phyloP scores from a whole-genome alignment of 2,113 vertebrate genomes.

The Gadus chalcogrammus region DNA sequence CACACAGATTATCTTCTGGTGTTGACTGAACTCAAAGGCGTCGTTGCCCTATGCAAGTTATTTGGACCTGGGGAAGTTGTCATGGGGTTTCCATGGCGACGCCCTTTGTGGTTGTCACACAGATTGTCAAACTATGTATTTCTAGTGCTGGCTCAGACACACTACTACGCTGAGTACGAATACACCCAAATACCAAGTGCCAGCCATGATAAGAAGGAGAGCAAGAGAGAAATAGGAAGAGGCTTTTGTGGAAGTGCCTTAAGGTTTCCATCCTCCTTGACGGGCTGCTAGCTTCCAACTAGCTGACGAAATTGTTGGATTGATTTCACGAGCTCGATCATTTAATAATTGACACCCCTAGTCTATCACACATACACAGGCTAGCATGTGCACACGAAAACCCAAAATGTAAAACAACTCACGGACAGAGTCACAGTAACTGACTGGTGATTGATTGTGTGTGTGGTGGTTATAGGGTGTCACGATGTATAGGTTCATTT shows the following conservation, averaged over 20 bases:
- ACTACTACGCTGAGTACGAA: constrained; percentile 24
- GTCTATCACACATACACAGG: not conserved
- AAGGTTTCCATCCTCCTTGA: too few relatives aligned
- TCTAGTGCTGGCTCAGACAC: constrained; percentile 50
- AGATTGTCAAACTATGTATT: constrained; percentile 50
- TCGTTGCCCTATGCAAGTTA: constrained; percentile 34
- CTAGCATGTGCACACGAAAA: not conserved
- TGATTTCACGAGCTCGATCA: too few relatives aligned
- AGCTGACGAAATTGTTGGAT: too few relatives aligned
- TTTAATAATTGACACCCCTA: too few relatives aligned
- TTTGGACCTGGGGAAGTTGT: constrained; percentile 42
- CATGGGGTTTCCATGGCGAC: constrained; percentile 42
- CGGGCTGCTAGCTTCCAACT: too few relatives aligned
- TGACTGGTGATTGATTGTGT: constrained; percentile 17
- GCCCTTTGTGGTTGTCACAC: constrained; percentile 56
- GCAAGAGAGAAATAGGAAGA: too few relatives aligned
- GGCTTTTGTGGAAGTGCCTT: too few relatives aligned
- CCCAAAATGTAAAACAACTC: not conserved
- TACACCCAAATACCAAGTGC: not conserved
- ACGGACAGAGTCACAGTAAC: constrained; percentile 40
- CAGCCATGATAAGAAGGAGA: too few relatives aligned
- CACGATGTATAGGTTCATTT: not conserved
- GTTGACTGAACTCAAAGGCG: constrained; percentile 33
- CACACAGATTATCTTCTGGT: constrained; percentile 5
- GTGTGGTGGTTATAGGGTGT: not conserved